Conservation (phyloP, 2,797 vertebrate species). For the Stomatorhinus walkeri region DNA sequence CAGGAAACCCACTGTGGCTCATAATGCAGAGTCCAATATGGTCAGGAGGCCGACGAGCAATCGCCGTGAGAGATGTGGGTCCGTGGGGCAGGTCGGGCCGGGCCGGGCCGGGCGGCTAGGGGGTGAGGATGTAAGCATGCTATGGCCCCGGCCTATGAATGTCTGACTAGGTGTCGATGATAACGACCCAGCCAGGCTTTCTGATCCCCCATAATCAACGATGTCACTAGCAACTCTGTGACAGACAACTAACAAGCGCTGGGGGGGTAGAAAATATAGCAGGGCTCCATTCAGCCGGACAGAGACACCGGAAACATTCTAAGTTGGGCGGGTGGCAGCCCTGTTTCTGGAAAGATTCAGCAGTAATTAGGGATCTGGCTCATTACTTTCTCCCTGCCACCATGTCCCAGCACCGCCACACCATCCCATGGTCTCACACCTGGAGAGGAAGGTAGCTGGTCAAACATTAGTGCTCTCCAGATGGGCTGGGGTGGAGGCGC, state of each 20-base stretch:
- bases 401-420: background rate
- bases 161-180: background rate
- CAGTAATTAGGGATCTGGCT: background rate
- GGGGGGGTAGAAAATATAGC: no score
- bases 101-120: no score
- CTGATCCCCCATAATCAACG: background rate
- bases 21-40: background rate
- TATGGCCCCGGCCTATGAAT: background rate
- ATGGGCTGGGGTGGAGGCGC: background rate
- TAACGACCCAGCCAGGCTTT: background rate
- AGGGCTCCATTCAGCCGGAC: background rate
- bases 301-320: background rate
- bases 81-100: background rate
- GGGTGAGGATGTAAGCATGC: background rate
- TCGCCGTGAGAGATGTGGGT: background rate
- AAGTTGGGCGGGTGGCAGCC: background rate
- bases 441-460: background rate
- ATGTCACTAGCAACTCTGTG: background rate
- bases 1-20: background rate
- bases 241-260: background rate
- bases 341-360: background rate
- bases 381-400: background rate
- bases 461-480: background rate
- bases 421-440: background rate
- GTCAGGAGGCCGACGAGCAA: background rate